Conservation (phyloP, 2,888 invertebrate species). For the Phragmatobia fuliginosa region DNA sequence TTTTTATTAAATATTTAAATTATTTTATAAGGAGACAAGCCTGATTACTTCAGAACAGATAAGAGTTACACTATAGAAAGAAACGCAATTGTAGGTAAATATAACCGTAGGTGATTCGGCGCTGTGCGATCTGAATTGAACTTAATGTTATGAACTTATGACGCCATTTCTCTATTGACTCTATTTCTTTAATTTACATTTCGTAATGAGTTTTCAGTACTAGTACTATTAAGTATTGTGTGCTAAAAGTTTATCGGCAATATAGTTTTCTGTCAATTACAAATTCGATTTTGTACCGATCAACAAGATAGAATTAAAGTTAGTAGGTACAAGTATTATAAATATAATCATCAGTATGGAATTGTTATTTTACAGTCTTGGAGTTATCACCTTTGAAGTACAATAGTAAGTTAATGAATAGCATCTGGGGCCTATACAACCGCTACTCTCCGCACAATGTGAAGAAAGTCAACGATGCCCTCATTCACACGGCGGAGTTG, state of each 20-base stretch:
- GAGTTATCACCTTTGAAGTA: slow-evolving; percentile 91
- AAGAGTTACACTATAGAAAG: too few species aligned
- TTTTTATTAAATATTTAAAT: too few species aligned
- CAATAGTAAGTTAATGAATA: slow-evolving; percentile 95
- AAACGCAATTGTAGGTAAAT: too few species aligned
- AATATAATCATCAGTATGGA: not conserved
- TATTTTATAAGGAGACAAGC: too few species aligned
- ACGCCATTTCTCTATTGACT: too few species aligned
- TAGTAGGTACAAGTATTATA: not conserved
- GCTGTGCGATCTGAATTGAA: too few species aligned
- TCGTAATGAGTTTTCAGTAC: too few species aligned
- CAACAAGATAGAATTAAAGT: not conserved
- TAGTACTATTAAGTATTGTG: too few species aligned
- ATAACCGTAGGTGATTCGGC: too few species aligned
- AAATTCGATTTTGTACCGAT: not conserved
- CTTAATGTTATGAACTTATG: too few species aligned
- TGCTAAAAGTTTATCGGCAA: not conserved
- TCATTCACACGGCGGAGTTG: slow-evolving; percentile 77
- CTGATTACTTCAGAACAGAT: too few species aligned
- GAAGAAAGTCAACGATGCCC: slow-evolving; percentile 91
- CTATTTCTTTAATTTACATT: too few species aligned
- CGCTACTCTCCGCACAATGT: slow-evolving; percentile 95
- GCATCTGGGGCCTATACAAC: slow-evolving; percentile 96
- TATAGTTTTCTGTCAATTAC: not conserved
- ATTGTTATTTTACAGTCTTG: slow-evolving; percentile 78